These are phyloP conservation scores for Anastatus disparis DNA, from an alignment of 1,140 invertebrate genomes.

Conservation along the genomic window DNA sequence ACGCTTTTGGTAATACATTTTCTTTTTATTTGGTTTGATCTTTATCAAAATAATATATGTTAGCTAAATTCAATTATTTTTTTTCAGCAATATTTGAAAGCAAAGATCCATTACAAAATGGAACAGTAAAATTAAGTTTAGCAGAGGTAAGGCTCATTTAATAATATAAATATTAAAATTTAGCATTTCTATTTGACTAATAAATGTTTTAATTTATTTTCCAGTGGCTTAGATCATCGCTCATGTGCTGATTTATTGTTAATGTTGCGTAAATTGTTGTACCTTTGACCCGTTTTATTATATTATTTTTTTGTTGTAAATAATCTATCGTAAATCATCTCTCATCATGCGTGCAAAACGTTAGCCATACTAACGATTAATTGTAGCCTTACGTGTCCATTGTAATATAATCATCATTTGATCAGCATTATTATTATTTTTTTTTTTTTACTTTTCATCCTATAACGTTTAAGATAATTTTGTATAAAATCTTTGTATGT, in stretches of 20 bases:
- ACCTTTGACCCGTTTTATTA: constrained; percentile 48
- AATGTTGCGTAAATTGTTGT: constrained; percentile 39
- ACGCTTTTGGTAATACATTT: constrained; percentile 82
- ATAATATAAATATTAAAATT: not conserved
- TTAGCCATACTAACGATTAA: constrained; percentile 59
- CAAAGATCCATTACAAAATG: constrained; percentile 85
- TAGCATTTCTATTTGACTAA: too few species aligned
- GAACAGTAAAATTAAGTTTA: constrained; percentile 81
- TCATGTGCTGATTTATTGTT: constrained; percentile 72
- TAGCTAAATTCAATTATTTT: constrained; percentile 8
- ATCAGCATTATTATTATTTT: too few species aligned
- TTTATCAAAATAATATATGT: constrained; percentile 4
- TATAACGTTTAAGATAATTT: constrained; percentile 41
- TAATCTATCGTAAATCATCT: constrained; percentile 49
- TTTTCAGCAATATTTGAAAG: constrained; percentile 81
- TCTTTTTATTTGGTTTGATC: constrained; percentile 38
- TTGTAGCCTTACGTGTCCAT: constrained; percentile 44
- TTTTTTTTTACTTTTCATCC: constrained; percentile 39
- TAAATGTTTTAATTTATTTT: constrained; percentile 61
- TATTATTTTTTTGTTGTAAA: too few species aligned
- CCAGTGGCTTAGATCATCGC: constrained; percentile 82
- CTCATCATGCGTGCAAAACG: constrained; percentile 45
- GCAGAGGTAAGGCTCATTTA: constrained; percentile 82
- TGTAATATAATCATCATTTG: constrained; percentile 54
- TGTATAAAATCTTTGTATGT: constrained; percentile 53